Evolutionary conservation across 2,888 invertebrate species (phyloP).

Genomic region (Toxonevra muliebris): DNA sequence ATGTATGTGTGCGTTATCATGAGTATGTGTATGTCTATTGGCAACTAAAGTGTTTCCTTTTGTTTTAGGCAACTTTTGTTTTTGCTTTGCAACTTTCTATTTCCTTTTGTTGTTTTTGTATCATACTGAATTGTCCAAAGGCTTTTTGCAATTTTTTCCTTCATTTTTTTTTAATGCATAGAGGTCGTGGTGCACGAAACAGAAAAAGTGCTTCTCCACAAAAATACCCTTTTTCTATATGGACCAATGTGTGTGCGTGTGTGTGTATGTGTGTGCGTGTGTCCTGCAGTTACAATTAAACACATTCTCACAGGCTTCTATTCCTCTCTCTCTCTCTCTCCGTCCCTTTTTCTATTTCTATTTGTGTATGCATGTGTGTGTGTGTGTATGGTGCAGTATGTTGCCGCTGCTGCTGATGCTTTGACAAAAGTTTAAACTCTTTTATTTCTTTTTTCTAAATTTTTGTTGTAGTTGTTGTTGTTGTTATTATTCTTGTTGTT

Average conservation of each 20-base stretch:
- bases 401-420: neutral
- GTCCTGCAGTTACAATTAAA: conserved; percentile 49
- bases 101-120: neutral
- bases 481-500: conserved; percentile 10
- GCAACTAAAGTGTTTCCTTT: conserved; percentile 6
- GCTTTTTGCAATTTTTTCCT: neutral
- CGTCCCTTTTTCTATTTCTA: neutral
- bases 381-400: neutral
- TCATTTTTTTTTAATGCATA: neutral
- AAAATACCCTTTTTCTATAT: conserved; percentile 5
- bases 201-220: conserved; percentile 25
- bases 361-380: neutral
- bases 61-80: neutral
- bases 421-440: conserved; percentile 33
- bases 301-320: conserved; percentile 37
- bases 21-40: neutral
- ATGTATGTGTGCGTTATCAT: neutral
- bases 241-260: neutral
- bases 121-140: neutral
- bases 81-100: neutral
- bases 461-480: conserved; percentile 16
- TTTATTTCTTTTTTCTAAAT: conserved; percentile 27
- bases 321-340: neutral
- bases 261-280: conserved; percentile 37
- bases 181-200: neutral